These are phyloP conservation scores for Rhodinocichla rosea DNA, from an alignment of 2,113 vertebrate species.

Conservation along the genomic window DNA sequence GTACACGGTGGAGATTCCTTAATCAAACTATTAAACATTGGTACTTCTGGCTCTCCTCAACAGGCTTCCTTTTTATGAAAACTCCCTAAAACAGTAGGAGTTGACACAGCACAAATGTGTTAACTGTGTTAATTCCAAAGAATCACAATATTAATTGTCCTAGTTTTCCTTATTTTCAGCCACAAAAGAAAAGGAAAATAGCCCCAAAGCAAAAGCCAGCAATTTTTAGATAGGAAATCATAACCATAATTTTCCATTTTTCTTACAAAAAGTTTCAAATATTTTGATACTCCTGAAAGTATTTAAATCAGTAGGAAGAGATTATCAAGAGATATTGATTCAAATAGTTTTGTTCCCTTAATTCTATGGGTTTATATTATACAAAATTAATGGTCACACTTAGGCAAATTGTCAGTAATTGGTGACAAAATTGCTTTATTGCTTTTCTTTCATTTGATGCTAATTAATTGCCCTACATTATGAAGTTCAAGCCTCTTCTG, in stretches of 20 bases:
- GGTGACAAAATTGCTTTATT: constrained; percentile 75
- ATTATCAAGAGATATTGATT: constrained; percentile 59
- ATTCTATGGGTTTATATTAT: constrained; percentile 68
- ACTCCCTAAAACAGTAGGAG: background rate
- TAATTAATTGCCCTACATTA: constrained; percentile 67
- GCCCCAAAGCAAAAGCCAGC: background rate
- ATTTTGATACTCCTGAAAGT: constrained; percentile 24
- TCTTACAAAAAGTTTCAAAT: background rate
- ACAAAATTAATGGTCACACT: constrained; percentile 72
- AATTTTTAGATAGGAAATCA: background rate
- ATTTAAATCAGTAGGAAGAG: constrained; percentile 39
- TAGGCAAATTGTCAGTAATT: constrained; percentile 77
- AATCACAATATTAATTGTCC: background rate
- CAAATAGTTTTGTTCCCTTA: constrained; percentile 54
- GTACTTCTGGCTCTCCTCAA: background rate
- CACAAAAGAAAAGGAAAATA: background rate
- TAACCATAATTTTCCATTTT: constrained; percentile 7
- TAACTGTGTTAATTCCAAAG: background rate
- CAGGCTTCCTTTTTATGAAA: background rate
- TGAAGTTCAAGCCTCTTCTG: constrained; percentile 41
- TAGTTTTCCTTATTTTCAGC: background rate
- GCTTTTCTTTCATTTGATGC: constrained; percentile 73
- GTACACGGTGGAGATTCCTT: background rate
- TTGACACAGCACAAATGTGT: background rate
- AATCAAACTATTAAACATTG: background rate